These are phyloP conservation scores for Trichonephila clavata DNA, from an alignment of 1,140 invertebrate genomes.

Conservation along the genomic window DNA sequence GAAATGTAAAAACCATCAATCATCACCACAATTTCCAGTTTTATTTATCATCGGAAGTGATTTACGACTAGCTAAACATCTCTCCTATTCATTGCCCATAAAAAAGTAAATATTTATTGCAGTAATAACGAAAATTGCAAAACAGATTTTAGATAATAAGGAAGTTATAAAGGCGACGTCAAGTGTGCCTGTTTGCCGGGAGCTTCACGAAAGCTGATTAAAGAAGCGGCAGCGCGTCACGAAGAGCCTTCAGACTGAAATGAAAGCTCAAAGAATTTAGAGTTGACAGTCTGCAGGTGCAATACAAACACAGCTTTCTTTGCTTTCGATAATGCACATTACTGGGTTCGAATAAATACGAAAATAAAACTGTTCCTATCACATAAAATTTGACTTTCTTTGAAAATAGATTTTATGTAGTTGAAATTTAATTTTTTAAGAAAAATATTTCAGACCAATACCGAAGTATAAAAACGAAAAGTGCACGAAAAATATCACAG, in stretches of 20 bases:
- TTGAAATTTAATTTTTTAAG: too few species aligned
- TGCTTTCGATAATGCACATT: neutral
- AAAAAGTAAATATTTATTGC: constrained; percentile 22
- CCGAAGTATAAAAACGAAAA: too few species aligned
- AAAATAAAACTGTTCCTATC: neutral
- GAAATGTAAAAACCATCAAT: neutral
- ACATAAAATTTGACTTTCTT: neutral
- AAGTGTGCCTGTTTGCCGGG: neutral
- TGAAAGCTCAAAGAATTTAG: constrained; percentile 27
- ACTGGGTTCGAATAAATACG: neutral
- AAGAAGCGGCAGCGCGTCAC: neutral
- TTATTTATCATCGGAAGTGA: neutral
- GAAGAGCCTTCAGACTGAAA: constrained; percentile 25
- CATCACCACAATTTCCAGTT: neutral
- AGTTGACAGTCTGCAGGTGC: constrained; percentile 12
- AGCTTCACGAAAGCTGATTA: neutral
- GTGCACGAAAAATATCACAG: too few species aligned
- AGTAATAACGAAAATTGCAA: neutral
- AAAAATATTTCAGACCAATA: too few species aligned
- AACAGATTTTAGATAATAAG: constrained; percentile 13
- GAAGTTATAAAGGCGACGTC: neutral
- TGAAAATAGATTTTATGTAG: neutral
- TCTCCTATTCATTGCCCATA: neutral
- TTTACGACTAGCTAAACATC: neutral
- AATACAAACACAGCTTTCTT: constrained; percentile 20